phyloP scores from a whole-genome alignment of 2,113 vertebrate species.

The Cottus gobio region DNA sequence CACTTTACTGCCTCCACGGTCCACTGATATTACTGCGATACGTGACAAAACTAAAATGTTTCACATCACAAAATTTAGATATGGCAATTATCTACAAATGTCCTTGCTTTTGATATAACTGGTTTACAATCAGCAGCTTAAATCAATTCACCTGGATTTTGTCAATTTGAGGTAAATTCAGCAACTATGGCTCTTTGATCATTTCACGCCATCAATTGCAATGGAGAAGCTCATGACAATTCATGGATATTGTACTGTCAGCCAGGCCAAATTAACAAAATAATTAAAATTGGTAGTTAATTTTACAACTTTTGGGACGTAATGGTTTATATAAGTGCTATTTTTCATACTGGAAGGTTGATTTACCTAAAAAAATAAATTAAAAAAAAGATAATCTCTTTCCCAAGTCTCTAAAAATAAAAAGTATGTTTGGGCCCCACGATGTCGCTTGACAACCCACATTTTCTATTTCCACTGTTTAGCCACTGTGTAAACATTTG shows the following conservation, averaged over 20 bases:
- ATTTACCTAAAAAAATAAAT: too few relatives aligned
- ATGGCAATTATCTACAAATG: background rate
- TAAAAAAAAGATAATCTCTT: too few relatives aligned
- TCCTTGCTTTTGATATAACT: background rate
- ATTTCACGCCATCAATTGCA: too few relatives aligned
- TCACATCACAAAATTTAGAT: background rate
- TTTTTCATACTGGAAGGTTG: too few relatives aligned
- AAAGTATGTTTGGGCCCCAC: too few relatives aligned
- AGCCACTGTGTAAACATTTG: too few relatives aligned
- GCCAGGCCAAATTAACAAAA: background rate
- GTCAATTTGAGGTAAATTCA: background rate
- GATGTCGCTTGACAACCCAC: too few relatives aligned
- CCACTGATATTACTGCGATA: slow-evolving; percentile 3
- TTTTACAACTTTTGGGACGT: too few relatives aligned
- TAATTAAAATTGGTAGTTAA: background rate
- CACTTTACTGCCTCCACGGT: slow-evolving; percentile 1
- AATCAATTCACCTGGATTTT: background rate
- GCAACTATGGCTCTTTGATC: background rate
- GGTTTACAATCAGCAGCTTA: background rate
- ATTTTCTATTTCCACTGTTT: too few relatives aligned
- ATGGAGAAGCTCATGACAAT: too few relatives aligned
- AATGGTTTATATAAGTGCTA: too few relatives aligned
- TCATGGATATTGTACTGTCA: background rate
- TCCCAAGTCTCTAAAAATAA: too few relatives aligned
- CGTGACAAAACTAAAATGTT: slow-evolving; percentile 12